Evolutionary conservation across 2,113 vertebrate species (phyloP), one percentile per base, ranked within the genome.

Genomic region (Alethe diademata): DNA sequence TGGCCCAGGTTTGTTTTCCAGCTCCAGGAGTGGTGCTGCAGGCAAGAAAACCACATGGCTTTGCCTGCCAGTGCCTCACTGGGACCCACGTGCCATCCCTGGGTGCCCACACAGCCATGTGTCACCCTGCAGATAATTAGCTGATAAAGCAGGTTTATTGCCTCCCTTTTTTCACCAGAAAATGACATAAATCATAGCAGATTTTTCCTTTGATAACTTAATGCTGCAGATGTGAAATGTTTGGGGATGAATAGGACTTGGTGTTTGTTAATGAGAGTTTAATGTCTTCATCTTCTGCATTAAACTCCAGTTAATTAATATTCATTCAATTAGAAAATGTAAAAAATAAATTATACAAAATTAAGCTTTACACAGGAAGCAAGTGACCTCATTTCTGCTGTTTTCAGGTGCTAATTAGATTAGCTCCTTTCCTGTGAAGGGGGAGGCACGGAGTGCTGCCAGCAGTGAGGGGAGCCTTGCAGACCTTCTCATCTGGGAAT

Each of bases 261-360:
- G 74, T 96, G 88, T 92, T 97, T 95, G 61, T 84, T 95, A 96
- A 97, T 90, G 97, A 96, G 95, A 94, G 94, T 93, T 97, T 97
- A 96, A 96, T 96, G 93, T 96, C 97, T 97, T 97, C 97, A 97
- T 97, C 92, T 96, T 97, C 90, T 85, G 88, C 83, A 57, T 88
- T 86, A 93, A 96, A 88, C 86, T 87, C 82, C 40, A 80, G 90
- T 86, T 96, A 96, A 98, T 97, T 98, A 98, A 98, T 97, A 98
- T 94, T 97, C 92, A 94, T 95, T 96, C 94, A 92, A 96, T 98
- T 98, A 97, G 95, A 96, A 97, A 97, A 97, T 83, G 90, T 92
- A 97, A 90, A 95, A 96, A 96, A 95, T 97, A 96, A 96, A 96
- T 96, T 96, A 94, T 86, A 86, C 78, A 94, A 92, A 95, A 95